Evolutionary conservation across 1,140 invertebrate genomes (phyloP).

Genomic region (Drosophila takahashii): DNA sequence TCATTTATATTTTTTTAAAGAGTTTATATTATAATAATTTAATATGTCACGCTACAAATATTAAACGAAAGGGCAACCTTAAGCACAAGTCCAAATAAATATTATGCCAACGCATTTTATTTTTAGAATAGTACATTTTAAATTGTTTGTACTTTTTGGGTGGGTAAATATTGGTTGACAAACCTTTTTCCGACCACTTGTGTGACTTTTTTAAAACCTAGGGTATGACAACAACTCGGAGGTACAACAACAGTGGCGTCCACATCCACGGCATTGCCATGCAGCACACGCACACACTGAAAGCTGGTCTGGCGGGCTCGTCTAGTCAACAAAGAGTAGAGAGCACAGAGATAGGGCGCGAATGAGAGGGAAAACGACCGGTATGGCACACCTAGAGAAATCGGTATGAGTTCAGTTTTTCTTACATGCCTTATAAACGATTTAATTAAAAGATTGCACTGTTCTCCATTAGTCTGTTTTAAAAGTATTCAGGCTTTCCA

Average conservation of each 20-base stretch:
- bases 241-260: background rate
- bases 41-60: too few species aligned
- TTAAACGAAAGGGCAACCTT: too few species aligned
- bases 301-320: slow-evolving; percentile 61
- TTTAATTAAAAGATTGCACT: too few species aligned
- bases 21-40: too few species aligned
- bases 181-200: slow-evolving; percentile 10
- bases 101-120: background rate
- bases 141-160: slow-evolving; percentile 3
- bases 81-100: background rate
- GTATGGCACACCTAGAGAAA: background rate
- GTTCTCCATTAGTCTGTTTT: too few species aligned
- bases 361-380: slow-evolving; percentile 19
- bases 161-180: slow-evolving; percentile 4
- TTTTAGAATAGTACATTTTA: slow-evolving; percentile 3
- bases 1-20: too few species aligned
- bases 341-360: slow-evolving; percentile 17
- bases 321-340: slow-evolving; percentile 54
- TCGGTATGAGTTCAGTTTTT: background rate
- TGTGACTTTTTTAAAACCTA: slow-evolving; percentile 2
- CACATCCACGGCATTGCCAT: slow-evolving; percentile 22
- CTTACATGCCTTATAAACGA: too few species aligned
- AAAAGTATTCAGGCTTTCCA: too few species aligned
- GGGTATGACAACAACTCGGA: slow-evolving; percentile 11
- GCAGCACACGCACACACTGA: slow-evolving; percentile 28